Conservation (phyloP, 2,797 vertebrate genomes). For the Anas georgica region DNA sequence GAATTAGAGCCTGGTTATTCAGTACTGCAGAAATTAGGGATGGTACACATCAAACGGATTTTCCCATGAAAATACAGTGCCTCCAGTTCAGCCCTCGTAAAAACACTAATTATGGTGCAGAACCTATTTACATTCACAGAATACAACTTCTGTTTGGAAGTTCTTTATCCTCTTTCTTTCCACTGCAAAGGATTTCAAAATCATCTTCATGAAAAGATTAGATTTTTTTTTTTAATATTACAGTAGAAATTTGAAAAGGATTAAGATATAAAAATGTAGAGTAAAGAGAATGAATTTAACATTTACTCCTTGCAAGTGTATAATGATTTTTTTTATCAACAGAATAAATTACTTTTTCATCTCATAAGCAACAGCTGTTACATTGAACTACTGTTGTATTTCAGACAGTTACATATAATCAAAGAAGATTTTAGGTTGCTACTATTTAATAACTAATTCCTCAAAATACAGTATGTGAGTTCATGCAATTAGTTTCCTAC, state of each 20-base stretch:
- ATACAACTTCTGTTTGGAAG: background rate
- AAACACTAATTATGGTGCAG: slow-evolving; percentile 34
- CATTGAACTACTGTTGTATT: slow-evolving; percentile 25
- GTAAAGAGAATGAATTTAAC: background rate
- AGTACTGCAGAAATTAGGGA: slow-evolving; percentile 55
- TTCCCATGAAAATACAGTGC: slow-evolving; percentile 64
- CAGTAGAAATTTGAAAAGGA: background rate
- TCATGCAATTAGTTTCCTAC: slow-evolving; percentile 27
- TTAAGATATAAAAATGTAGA: background rate
- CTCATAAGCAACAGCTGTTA: slow-evolving; percentile 17
- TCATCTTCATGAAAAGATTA: background rate
- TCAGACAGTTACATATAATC: slow-evolving; percentile 44
- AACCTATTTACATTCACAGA: slow-evolving; percentile 25
- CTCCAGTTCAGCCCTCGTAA: slow-evolving; percentile 1
- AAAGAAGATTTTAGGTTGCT: slow-evolving; percentile 6
- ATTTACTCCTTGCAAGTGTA: background rate
- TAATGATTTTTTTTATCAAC: slow-evolving; percentile 24
- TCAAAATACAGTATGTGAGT: slow-evolving; percentile 33
- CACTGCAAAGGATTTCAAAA: slow-evolving; percentile 2
- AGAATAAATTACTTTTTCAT: slow-evolving; percentile 30
- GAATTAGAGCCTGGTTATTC: slow-evolving; percentile 34
- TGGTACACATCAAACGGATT: slow-evolving; percentile 53
- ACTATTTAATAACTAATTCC: slow-evolving; percentile 51
- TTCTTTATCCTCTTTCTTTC: background rate
- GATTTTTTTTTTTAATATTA: background rate